phyloP scores from a whole-genome alignment of 1,140 invertebrate species.

The Cheumatopsyche charites region DNA sequence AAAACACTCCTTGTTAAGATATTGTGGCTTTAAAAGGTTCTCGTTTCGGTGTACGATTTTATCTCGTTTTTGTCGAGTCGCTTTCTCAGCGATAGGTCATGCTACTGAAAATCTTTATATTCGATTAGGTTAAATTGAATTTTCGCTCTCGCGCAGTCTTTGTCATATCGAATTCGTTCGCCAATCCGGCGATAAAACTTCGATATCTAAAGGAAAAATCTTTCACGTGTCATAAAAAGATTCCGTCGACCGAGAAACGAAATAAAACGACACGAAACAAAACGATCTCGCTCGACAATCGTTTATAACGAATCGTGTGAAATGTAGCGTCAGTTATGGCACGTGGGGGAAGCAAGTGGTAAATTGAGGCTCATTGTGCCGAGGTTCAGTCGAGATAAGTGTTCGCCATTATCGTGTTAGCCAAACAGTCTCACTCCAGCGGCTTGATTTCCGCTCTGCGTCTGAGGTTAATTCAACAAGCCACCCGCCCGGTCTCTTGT shows the following conservation, averaged over 20 bases:
- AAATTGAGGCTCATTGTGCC: slow-evolving; percentile 31
- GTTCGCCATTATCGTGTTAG: slow-evolving; percentile 42
- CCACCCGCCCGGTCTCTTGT: slow-evolving; percentile 20
- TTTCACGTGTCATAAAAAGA: too few relatives aligned
- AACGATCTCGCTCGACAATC: background rate
- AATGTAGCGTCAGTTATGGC: slow-evolving; percentile 20
- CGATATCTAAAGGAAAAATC: too few relatives aligned
- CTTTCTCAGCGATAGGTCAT: background rate
- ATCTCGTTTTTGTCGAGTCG: background rate
- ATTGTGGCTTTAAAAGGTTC: background rate
- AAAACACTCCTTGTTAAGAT: slow-evolving; percentile 2
- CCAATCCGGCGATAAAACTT: too few relatives aligned
- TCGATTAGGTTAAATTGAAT: too few relatives aligned
- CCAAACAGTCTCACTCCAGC: slow-evolving; percentile 37
- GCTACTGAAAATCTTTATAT: slow-evolving; percentile 5
- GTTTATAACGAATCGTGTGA: slow-evolving; percentile 14
- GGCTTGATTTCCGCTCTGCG: slow-evolving; percentile 33
- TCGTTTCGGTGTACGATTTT: background rate
- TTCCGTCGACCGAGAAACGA: too few relatives aligned
- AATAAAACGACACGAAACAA: too few relatives aligned
- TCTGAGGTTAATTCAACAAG: slow-evolving; percentile 35
- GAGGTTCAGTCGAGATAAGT: slow-evolving; percentile 26
- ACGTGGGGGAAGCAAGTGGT: slow-evolving; percentile 31
- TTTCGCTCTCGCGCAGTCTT: too few relatives aligned
- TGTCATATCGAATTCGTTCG: too few relatives aligned